phyloP scores from a whole-genome alignment of 2,888 invertebrate genomes.

The Drosophila melanocephala region DNA sequence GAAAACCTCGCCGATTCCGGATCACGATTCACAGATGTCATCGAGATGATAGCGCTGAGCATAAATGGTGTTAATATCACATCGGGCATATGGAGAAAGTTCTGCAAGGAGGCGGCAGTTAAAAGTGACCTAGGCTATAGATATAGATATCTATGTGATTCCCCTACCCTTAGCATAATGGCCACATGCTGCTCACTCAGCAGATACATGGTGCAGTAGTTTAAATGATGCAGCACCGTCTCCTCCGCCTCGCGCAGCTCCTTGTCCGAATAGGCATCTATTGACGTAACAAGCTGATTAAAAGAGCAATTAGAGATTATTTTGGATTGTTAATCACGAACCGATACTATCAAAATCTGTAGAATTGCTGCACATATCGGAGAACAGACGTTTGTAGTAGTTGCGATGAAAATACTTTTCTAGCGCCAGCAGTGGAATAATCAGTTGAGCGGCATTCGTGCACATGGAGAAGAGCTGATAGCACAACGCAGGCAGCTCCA shows the following conservation, averaged over 20 bases:
- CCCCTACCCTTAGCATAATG: slow-evolving; percentile 76
- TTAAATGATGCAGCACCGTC: slow-evolving; percentile 88
- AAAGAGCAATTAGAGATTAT: background rate
- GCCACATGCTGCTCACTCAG: slow-evolving; percentile 82
- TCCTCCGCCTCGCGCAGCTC: slow-evolving; percentile 88
- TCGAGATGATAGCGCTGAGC: slow-evolving; percentile 87
- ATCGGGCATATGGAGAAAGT: slow-evolving; percentile 87
- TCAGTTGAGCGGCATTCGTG: slow-evolving; percentile 82
- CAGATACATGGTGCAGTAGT: slow-evolving; percentile 84
- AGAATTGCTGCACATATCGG: slow-evolving; percentile 83
- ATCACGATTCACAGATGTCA: slow-evolving; percentile 84
- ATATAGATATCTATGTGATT: background rate
- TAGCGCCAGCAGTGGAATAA: slow-evolving; percentile 86
- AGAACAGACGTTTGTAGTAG: slow-evolving; percentile 84
- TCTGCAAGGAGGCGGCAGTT: slow-evolving; percentile 82
- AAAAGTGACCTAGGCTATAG: background rate
- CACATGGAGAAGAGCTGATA: slow-evolving; percentile 88
- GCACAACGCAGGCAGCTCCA: slow-evolving; percentile 88
- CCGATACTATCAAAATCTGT: slow-evolving; percentile 85
- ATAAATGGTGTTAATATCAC: slow-evolving; percentile 88
- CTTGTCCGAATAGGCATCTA: slow-evolving; percentile 85
- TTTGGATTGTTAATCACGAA: slow-evolving; percentile 21
- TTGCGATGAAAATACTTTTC: slow-evolving; percentile 86
- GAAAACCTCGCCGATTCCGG: slow-evolving; percentile 81
- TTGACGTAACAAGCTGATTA: background rate